Conservation (phyloP, 2,797 vertebrate species). For the Sebastes steindachneri region DNA sequence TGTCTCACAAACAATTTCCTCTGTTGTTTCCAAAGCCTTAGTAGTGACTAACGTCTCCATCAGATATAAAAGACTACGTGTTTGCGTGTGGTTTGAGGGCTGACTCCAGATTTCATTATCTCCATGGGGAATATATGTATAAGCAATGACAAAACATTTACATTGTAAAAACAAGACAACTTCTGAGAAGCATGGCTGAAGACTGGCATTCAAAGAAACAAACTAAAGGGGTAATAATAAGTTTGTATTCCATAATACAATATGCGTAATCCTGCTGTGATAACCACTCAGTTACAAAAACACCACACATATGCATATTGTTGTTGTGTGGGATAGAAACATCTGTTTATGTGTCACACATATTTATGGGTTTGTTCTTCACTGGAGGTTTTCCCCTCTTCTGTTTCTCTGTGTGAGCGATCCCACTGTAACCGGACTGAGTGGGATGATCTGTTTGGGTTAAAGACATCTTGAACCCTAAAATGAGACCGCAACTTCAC, state of each 20-base stretch:
- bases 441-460: not conserved
- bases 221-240: not conserved
- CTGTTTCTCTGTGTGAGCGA: not conserved
- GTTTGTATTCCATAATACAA: not conserved
- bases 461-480: not conserved
- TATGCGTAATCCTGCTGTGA: not conserved
- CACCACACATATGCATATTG: not conserved
- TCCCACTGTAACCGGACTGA: not conserved
- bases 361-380: not conserved
- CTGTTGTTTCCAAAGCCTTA: not conserved
- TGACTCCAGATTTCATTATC: not conserved
- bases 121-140: not conserved
- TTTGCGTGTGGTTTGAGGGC: not conserved
- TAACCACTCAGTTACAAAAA: not conserved
- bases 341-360: not conserved
- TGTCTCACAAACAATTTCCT: not conserved
- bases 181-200: constrained; percentile 2
- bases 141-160: not conserved
- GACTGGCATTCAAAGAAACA: not conserved
- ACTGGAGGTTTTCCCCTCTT: not conserved
- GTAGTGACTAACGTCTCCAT: not conserved
- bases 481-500: not conserved
- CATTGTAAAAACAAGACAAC: not conserved
- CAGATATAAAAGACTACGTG: not conserved
- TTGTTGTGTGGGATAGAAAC: not conserved